Percentiles rank a stretch among this genome's conserved stretches.
Evolutionary conservation across 2,888 invertebrate genomes (phyloP).

Genomic region (Trachelus tabidus): DNA sequence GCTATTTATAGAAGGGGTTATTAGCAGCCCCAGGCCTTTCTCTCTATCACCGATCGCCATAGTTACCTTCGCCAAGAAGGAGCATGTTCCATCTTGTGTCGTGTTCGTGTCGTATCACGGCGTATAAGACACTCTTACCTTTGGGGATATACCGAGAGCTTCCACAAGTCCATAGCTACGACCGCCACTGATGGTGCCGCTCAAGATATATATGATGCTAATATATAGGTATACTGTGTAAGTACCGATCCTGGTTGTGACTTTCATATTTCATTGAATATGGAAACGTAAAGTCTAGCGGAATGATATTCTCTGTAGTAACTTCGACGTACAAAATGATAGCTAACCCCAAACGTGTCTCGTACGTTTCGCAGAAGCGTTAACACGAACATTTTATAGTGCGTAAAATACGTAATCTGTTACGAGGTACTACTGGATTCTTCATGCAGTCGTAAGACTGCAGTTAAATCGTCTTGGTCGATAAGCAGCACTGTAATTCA

Average conservation of each 20-base stretch:
- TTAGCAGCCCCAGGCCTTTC: conserved; percentile 10
- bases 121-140: neutral
- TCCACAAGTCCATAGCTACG: neutral
- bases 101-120: neutral
- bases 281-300: neutral
- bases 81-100: neutral
- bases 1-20: conserved; percentile 13
- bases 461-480: neutral
- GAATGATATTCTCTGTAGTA: neutral
- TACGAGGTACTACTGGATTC: neutral
- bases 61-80: neutral
- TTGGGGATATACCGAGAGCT: neutral
- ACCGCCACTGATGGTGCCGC: neutral
- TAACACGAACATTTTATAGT: conserved; percentile 35
- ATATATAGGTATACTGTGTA: neutral
- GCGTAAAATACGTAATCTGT: conserved; percentile 32
- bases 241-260: neutral
- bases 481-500: neutral
- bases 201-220: neutral
- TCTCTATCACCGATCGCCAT: conserved; percentile 7
- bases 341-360: neutral
- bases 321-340: neutral
- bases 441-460: neutral
- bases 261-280: neutral
- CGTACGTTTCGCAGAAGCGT: neutral